Conservation (phyloP, 23 tunicate genomes). For the Oikopleura vanhoeffeni region DNA sequence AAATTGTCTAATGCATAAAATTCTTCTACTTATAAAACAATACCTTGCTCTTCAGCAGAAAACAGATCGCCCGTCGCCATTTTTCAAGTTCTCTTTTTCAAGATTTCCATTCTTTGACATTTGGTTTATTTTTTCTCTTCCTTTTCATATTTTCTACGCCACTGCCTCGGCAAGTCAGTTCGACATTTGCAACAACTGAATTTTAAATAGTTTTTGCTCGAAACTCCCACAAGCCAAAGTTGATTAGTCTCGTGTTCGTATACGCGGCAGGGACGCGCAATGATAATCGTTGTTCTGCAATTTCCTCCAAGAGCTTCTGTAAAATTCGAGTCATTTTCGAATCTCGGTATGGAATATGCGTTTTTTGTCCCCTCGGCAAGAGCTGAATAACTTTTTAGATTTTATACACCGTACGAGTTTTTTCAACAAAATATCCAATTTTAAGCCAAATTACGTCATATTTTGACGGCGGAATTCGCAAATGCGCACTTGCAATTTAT, state of each 20-base stretch:
- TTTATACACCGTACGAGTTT: too few species aligned
- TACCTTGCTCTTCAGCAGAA: slow-evolving; percentile 50
- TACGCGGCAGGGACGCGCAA: slow-evolving; percentile 64
- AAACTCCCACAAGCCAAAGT: slow-evolving; percentile 70
- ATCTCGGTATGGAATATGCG: slow-evolving; percentile 95
- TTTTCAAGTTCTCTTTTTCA: slow-evolving; percentile 50
- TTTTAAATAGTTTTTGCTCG: slow-evolving; percentile 96
- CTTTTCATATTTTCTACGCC: slow-evolving; percentile 74
- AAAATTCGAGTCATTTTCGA: slow-evolving; percentile 95
- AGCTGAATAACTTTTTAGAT: too few species aligned
- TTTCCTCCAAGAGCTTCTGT: slow-evolving; percentile 98
- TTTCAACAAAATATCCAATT: too few species aligned
- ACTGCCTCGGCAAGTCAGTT: slow-evolving; percentile 87
- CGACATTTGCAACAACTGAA: slow-evolving; percentile 96
- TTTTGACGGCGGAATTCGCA: too few species aligned
- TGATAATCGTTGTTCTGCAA: slow-evolving; percentile 90
- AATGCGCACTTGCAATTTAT: too few species aligned
- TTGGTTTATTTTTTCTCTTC: slow-evolving; percentile 42
- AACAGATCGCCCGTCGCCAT: slow-evolving; percentile 94
- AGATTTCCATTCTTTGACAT: slow-evolving; percentile 28
- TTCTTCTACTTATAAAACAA: too few species aligned
- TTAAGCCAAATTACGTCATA: too few species aligned
- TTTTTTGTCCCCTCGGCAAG: slow-evolving; percentile 29
- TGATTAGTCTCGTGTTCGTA: slow-evolving; percentile 87
- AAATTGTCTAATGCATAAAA: too few species aligned